Evolutionary conservation across 2,113 vertebrate species (phyloP).

Genomic region (Ctenomys sociabilis): DNA sequence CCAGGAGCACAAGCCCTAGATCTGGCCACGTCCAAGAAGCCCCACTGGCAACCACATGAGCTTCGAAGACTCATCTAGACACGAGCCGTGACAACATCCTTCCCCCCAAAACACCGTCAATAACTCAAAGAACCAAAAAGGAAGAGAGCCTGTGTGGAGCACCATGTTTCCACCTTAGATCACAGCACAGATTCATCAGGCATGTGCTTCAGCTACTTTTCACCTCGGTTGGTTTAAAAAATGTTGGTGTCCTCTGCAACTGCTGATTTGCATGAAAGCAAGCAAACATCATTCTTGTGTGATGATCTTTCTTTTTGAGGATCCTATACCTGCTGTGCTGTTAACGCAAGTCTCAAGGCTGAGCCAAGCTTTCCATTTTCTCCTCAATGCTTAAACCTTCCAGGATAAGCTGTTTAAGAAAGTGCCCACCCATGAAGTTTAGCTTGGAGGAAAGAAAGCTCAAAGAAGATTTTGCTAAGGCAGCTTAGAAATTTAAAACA

Average conservation of each 20-base stretch:
- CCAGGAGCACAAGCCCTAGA: neutral
- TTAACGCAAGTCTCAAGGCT: slow-evolving; percentile 26
- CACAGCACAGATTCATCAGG: neutral
- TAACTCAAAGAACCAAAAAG: slow-evolving; percentile 11
- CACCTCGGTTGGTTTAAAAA: slow-evolving; percentile 35
- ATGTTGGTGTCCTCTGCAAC: slow-evolving; percentile 36
- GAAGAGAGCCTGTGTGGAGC: neutral
- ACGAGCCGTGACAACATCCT: neutral
- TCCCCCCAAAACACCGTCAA: neutral
- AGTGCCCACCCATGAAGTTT: slow-evolving; percentile 49
- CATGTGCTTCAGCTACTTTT: neutral
- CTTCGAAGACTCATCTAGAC: neutral
- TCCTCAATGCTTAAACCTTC: slow-evolving; percentile 38
- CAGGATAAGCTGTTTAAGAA: slow-evolving; percentile 46
- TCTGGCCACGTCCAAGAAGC: neutral
- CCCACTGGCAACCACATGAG: neutral
- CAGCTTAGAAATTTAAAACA: slow-evolving; percentile 53
- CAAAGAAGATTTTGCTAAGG: slow-evolving; percentile 37
- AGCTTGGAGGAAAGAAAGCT: neutral
- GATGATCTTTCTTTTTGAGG: slow-evolving; percentile 49
- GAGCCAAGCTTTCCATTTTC: neutral
- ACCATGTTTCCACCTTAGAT: neutral
- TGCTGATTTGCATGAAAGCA: slow-evolving; percentile 55
- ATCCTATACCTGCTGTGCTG: neutral
- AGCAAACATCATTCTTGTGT: slow-evolving; percentile 54